These are phyloP conservation scores for Crocuta crocuta DNA, from an alignment of 2,113 vertebrate species.

Conservation along the genomic window DNA sequence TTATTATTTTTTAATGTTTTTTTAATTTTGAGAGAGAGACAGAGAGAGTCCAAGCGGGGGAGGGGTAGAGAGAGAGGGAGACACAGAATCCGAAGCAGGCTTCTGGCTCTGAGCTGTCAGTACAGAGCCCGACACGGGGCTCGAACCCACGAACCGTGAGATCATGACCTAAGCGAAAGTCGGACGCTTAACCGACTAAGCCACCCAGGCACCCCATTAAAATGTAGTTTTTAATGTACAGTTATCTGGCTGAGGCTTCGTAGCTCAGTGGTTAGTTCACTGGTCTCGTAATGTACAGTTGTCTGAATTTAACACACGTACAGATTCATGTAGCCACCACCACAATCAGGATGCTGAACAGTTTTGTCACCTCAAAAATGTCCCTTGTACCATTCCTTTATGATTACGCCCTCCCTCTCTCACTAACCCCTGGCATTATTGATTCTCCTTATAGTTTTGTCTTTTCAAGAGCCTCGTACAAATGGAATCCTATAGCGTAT, in stretches of 20 bases:
- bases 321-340: not conserved
- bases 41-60: not conserved
- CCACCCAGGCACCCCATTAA: not conserved
- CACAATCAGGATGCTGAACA: not conserved
- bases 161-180: not conserved
- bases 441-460: not conserved
- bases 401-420: not conserved
- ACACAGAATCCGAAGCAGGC: not conserved
- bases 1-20: not conserved
- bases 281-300: not conserved
- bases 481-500: not conserved
- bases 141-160: not conserved
- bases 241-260: not conserved
- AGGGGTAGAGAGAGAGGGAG: not conserved
- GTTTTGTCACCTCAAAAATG: not conserved
- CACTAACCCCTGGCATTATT: not conserved
- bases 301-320: not conserved
- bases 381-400: not conserved
- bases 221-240: not conserved
- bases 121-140: not conserved
- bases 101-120: not conserved
- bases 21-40: not conserved
- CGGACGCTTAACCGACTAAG: not conserved
- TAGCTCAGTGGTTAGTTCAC: not conserved
- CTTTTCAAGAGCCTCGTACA: constrained; percentile 20